A percentile compares a stretch with the other conserved stretches of the same genome.
Evolutionary conservation across 2,888 invertebrate genomes (phyloP).

Genomic region (Physocephala rufipes): DNA sequence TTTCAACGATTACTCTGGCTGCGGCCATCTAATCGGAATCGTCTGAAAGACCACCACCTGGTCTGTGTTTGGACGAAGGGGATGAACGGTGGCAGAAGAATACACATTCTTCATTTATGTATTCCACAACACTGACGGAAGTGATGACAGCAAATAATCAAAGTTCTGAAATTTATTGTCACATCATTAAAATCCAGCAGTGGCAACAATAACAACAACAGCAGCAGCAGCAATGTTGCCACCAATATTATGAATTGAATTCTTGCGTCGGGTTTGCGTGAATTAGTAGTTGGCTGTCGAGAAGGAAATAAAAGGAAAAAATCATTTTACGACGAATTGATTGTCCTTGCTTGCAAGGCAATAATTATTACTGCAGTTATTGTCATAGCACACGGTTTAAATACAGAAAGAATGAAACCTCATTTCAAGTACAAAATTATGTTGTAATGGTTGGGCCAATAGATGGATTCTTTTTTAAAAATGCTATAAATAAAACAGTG

Average conservation of each 20-base stretch:
- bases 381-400: too few relatives aligned
- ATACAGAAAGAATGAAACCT: too few relatives aligned
- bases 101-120: too few relatives aligned
- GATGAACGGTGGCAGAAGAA: not conserved
- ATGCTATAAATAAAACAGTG: too few relatives aligned
- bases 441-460: too few relatives aligned
- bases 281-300: not conserved
- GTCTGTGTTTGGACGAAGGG: not conserved
- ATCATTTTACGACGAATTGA: conserved; percentile 16
- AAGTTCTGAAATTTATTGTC: conserved; percentile 39
- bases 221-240: too few relatives aligned
- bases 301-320: not conserved
- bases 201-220: not conserved
- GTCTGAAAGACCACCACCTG: not conserved
- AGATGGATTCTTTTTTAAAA: too few relatives aligned
- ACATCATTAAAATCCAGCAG: conserved; percentile 37
- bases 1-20: too few relatives aligned
- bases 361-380: too few relatives aligned
- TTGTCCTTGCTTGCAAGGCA: not conserved
- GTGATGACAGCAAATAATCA: conserved; percentile 38
- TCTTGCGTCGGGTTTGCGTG: too few relatives aligned
- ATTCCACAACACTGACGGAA: conserved; percentile 1
- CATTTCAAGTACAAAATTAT: too few relatives aligned
- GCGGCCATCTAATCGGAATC: conserved; percentile 3
- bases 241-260: too few relatives aligned